Evolutionary conservation across 2,888 invertebrate species (phyloP), one percentile per base, ranked within the genome.

Genomic region (Parthenolecanium corni): DNA sequence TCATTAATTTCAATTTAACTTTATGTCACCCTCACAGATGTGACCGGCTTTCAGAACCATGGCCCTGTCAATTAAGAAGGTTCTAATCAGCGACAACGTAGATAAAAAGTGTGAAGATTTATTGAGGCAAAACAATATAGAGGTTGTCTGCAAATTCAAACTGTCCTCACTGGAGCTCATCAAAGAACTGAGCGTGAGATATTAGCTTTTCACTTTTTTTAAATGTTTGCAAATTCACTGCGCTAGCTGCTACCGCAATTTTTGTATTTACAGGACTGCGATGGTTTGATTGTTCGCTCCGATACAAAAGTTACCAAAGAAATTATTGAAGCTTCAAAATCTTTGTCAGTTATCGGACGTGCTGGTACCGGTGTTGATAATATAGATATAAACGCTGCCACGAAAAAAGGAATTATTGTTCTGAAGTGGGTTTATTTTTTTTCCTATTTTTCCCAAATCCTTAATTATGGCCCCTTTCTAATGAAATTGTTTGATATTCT

Each of bases 281-380:
- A 96, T 72, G 94, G 85, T 0, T 77, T 95, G 67, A 89, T 96
- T 68, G 94, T 96, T 1, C 81, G 96, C 18, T 95, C 95, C 4
- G 94, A 94, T 65, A 90, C 95, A 0, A 92, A 92, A 79, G 93
- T 96, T 62, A 92, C 92, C 1, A 58, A 65, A 31, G 89, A 90
- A 67, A 84, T 97, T 25, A 79, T 97, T 66, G 79, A 81, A 62
- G 84, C 84, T 1, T 87, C 83, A 1, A 78, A 78, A 1, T 82
- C 81, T 62, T 77, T 97, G 47, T 87, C 88, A 75, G 86, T 92
- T 18, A 86, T 97, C 46, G 96, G 93, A 14, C 81, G 97, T 49
- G 97, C 97, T n/a, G 97, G 97, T 5, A 96, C 95, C 1, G 98
- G 98, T 3, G 92, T 96, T 3, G 98, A 98, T 76, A 98, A 97